A percentile compares a stretch with the other conserved stretches of the same genome.
These are phyloP conservation scores for Calameuta filiformis DNA, from an alignment of 2,888 invertebrate species.

Conservation along the genomic window DNA sequence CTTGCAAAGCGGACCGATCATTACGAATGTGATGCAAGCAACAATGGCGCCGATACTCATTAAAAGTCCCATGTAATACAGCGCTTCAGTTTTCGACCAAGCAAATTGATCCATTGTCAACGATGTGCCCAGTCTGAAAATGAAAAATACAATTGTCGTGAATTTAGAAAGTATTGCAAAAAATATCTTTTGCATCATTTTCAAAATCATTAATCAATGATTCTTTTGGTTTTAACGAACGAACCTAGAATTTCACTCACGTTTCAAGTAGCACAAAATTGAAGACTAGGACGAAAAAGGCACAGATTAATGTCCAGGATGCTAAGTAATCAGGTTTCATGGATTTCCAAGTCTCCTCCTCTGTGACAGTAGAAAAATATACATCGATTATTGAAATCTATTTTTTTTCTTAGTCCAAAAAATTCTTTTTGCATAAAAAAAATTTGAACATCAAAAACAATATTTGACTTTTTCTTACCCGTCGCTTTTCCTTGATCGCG, in stretches of 20 bases:
- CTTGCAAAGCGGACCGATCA: constrained; percentile 78
- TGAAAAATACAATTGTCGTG: not conserved
- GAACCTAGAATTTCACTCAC: constrained; percentile 61
- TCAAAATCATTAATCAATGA: not conserved
- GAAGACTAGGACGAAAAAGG: constrained; percentile 87
- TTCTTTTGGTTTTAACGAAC: not conserved
- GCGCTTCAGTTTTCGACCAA: constrained; percentile 81
- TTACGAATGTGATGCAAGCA: constrained; percentile 78
- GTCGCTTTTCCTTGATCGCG: constrained; percentile 75
- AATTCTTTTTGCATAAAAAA: constrained; percentile 1
- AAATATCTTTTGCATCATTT: not conserved
- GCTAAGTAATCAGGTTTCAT: constrained; percentile 80
- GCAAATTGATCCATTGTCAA: constrained; percentile 91
- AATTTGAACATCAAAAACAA: constrained; percentile 5
- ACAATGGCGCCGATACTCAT: constrained; percentile 85
- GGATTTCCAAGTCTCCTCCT: constrained; percentile 79
- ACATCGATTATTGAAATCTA: not conserved
- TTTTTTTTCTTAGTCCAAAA: not conserved
- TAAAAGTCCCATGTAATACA: constrained; percentile 84
- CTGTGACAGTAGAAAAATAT: constrained; percentile 62
- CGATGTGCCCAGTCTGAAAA: constrained; percentile 77
- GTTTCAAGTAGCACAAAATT: constrained; percentile 91
- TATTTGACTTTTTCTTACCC: constrained; percentile 60
- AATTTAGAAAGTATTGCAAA: not conserved
- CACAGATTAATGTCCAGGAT: constrained; percentile 81